A percentile compares a stretch with the other conserved stretches of the same genome.
Evolutionary conservation across 2,888 invertebrate species (phyloP).

Genomic region (Xestia sexstrigata): DNA sequence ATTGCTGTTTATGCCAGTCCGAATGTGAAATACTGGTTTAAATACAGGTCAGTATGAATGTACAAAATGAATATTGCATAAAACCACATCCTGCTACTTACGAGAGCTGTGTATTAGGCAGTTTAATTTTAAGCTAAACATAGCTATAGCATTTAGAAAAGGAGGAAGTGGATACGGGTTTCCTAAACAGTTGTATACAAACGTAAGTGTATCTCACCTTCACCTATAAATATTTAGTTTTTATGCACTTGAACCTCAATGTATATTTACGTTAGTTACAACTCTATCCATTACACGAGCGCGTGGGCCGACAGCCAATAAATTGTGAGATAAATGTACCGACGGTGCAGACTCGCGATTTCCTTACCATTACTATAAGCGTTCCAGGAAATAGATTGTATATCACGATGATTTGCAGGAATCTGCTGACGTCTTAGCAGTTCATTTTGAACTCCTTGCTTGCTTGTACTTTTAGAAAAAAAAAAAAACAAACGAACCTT

Average conservation of each 20-base stretch:
- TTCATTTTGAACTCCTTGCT: constrained; percentile 34
- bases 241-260: constrained; percentile 76
- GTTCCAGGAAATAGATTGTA: constrained; percentile 65
- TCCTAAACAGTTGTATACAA: constrained; percentile 14
- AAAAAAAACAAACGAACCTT: constrained; percentile 13
- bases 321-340: constrained; percentile 74
- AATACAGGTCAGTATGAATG: constrained; percentile 42
- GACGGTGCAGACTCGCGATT: constrained; percentile 65
- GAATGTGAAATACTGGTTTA: constrained; percentile 53
- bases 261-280: constrained; percentile 69
- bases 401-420: constrained; percentile 57
- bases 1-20: constrained; percentile 19
- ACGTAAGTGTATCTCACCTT: constrained; percentile 60
- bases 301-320: constrained; percentile 76
- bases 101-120: constrained; percentile 28
- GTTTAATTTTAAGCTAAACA: constrained; percentile 3
- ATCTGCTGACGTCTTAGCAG: constrained; percentile 35
- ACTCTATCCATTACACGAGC: constrained; percentile 68
- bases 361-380: constrained; percentile 59
- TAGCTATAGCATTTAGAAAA: constrained; percentile 4
- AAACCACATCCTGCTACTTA: constrained; percentile 42
- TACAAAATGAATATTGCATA: constrained; percentile 50
- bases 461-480: constrained; percentile 13
- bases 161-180: constrained; percentile 42
- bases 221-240: constrained; percentile 69